These are phyloP conservation scores for Megalops cyprinoides DNA, from an alignment of 2,797 vertebrate species.

Conservation along the genomic window DNA sequence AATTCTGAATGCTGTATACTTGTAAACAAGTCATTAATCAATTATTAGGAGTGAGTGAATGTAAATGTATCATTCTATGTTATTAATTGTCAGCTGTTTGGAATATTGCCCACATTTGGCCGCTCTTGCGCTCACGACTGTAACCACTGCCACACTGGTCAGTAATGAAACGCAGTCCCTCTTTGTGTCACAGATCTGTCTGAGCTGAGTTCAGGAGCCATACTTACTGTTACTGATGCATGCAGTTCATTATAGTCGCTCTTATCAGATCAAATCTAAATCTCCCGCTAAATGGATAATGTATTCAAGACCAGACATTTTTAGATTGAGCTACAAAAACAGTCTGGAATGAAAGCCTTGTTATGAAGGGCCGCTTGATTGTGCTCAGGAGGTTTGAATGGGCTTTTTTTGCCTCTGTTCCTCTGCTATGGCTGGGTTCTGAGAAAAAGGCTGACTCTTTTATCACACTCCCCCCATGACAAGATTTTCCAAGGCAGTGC, in stretches of 20 bases:
- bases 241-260: not conserved
- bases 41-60: too few species aligned
- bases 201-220: not conserved
- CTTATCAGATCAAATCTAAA: not conserved
- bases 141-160: too few species aligned
- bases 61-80: too few species aligned
- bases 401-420: not conserved
- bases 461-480: conserved; percentile 27
- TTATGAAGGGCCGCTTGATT: not conserved
- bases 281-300: not conserved
- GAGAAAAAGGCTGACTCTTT: conserved; percentile 25
- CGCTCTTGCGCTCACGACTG: too few species aligned
- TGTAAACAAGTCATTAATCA: too few species aligned
- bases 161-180: too few species aligned
- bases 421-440: not conserved
- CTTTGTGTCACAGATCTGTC: too few species aligned
- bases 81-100: too few species aligned
- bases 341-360: not conserved
- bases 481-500: conserved; percentile 27
- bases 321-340: not conserved
- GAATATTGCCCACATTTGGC: too few species aligned
- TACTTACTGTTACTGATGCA: not conserved
- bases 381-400: not conserved
- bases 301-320: not conserved
- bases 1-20: too few species aligned